A percentile compares a stretch with the other conserved stretches of the same genome.
These are phyloP conservation scores for Myocastor coypus DNA, from an alignment of 2,113 vertebrate species.

Conservation along the genomic window DNA sequence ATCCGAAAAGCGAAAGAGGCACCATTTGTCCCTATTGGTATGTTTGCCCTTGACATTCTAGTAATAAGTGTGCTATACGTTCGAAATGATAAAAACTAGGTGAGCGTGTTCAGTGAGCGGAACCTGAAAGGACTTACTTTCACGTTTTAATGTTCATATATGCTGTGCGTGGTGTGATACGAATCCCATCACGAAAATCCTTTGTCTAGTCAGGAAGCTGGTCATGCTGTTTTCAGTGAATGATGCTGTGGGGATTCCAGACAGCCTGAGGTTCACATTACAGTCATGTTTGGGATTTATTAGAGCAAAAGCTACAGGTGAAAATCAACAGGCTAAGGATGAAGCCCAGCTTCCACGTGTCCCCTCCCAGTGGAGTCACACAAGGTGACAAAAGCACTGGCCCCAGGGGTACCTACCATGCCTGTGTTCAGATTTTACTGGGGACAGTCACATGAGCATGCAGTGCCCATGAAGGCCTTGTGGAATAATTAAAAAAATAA, in stretches of 20 bases:
- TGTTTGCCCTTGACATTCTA: slow-evolving; percentile 61
- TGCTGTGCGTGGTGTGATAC: not conserved
- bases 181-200: slow-evolving; percentile 1
- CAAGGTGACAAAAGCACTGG: not conserved
- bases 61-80: not conserved
- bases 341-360: not conserved
- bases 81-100: not conserved
- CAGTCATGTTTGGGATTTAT: not conserved
- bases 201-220: not conserved
- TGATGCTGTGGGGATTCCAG: not conserved
- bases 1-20: slow-evolving; percentile 91
- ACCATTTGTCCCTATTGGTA: slow-evolving; percentile 93
- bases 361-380: not conserved
- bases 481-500: not conserved
- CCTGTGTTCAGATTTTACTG: too few species aligned
- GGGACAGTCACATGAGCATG: not conserved
- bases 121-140: slow-evolving; percentile 56
- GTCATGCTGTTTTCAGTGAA: not conserved
- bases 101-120: not conserved
- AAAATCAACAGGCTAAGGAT: not conserved
- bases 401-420: not conserved
- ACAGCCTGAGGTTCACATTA: not conserved
- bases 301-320: not conserved
- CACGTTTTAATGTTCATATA: slow-evolving; percentile 49
- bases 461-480: not conserved